Conservation (phyloP, 2,888 invertebrate genomes). For the Ceriagrion tenellum region DNA sequence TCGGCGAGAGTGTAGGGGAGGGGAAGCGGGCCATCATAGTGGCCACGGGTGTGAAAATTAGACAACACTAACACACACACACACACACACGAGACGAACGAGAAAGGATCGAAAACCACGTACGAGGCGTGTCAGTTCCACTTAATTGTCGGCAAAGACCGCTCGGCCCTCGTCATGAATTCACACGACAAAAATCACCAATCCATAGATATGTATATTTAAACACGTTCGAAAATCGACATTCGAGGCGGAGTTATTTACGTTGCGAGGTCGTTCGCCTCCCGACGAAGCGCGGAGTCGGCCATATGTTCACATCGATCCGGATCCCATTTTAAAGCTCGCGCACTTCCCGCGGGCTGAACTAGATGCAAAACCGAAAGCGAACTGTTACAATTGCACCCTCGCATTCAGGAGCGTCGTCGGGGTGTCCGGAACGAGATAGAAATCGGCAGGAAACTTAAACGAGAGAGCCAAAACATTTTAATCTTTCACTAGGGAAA, state of each 20-base stretch:
- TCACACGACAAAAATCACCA: no score
- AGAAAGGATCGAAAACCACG: not conserved
- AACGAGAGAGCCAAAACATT: not conserved
- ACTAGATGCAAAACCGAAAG: not conserved
- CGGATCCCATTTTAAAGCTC: not conserved
- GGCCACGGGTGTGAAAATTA: not conserved
- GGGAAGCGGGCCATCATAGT: not conserved
- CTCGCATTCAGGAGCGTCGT: not conserved
- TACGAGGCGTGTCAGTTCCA: not conserved
- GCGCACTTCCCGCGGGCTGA: not conserved
- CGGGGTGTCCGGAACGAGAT: not conserved
- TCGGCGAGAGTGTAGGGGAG: not conserved
- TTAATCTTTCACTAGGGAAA: not conserved
- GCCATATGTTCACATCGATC: constrained; percentile 24
- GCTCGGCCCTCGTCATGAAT: no score
- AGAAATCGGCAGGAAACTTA: not conserved
- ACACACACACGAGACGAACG: not conserved
- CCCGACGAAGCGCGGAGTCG: not conserved
- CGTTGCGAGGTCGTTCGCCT: constrained; percentile 26
- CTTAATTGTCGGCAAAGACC: no score
- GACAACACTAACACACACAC: not conserved
- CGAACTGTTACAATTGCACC: not conserved
- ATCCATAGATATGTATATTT: not conserved
- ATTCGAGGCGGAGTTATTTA: not conserved
- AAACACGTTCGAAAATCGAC: not conserved